A percentile compares a stretch with the other conserved stretches of the same genome.
Evolutionary conservation across 2,797 vertebrate species (phyloP).

Genomic region (Semotilus atromaculatus): DNA sequence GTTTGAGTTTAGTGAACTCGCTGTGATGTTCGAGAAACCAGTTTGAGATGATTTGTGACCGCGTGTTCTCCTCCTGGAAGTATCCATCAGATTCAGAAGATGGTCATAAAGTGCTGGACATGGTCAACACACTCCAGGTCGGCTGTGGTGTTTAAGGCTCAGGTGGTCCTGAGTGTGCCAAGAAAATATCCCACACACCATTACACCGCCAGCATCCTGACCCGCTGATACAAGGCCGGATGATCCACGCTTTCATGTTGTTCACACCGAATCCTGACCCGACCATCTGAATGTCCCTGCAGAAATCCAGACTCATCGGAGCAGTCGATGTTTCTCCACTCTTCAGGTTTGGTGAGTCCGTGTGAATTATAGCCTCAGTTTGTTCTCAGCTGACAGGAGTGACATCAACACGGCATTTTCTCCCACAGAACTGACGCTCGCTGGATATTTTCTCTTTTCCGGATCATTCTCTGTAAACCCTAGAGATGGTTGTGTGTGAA

Average conservation of each 20-base stretch:
- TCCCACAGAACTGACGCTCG: not conserved
- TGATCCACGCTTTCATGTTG: not conserved
- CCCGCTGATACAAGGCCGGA: no score
- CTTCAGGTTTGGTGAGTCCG: not conserved
- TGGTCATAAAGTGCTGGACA: constrained; percentile 50
- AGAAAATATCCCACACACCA: not conserved
- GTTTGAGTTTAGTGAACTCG: not conserved
- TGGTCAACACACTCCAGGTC: constrained; percentile 24
- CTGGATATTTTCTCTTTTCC: not conserved
- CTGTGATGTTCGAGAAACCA: not conserved
- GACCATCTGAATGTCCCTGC: not conserved
- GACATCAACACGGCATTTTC: not conserved
- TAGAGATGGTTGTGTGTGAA: not conserved
- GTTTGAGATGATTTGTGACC: not conserved
- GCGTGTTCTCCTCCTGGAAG: constrained; percentile 46
- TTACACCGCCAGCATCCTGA: not conserved
- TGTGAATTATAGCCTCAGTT: not conserved
- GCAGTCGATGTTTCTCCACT: not conserved
- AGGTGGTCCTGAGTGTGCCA: not conserved
- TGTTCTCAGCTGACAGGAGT: not conserved
- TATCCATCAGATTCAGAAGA: constrained; percentile 53
- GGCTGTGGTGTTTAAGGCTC: not conserved
- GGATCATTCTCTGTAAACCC: not conserved
- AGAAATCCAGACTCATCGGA: not conserved
- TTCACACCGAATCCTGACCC: not conserved